phyloP scores from a whole-genome alignment of 2,113 vertebrate genomes.

The Zosterops hypoxanthus region DNA sequence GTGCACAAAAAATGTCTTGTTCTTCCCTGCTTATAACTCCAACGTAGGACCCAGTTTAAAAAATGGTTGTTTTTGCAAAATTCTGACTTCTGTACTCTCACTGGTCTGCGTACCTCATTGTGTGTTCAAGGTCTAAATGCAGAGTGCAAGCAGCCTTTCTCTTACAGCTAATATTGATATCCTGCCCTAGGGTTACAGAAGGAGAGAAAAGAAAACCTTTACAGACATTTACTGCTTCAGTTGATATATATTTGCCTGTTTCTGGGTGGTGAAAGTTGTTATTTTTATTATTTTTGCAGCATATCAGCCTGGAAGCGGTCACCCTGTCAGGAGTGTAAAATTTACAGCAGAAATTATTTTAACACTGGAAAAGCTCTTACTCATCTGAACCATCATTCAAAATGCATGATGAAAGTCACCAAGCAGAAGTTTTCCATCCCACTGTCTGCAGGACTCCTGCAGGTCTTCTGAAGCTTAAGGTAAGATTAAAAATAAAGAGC shows the following conservation, averaged over 20 bases:
- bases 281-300: background rate
- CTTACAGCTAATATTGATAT: background rate
- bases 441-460: background rate
- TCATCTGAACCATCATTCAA: background rate
- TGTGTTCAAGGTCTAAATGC: background rate
- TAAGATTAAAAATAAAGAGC: background rate
- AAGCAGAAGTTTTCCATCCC: background rate
- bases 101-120: rapidly evolving
- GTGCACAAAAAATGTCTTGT: background rate
- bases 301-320: background rate
- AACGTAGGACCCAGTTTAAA: background rate
- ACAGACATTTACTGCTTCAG: background rate
- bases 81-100: background rate
- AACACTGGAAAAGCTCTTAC: background rate
- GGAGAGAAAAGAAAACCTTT: background rate
- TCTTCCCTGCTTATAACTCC: background rate
- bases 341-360: background rate
- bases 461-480: background rate
- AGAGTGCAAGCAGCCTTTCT: background rate
- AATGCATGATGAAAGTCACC: background rate
- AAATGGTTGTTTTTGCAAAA: background rate
- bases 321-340: background rate
- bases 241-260: background rate
- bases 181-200: background rate
- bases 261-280: background rate